Evolutionary conservation across 2,113 vertebrate species (phyloP), one percentile per base, ranked within the genome.

Genomic region (Tachuris rubrigastra): DNA sequence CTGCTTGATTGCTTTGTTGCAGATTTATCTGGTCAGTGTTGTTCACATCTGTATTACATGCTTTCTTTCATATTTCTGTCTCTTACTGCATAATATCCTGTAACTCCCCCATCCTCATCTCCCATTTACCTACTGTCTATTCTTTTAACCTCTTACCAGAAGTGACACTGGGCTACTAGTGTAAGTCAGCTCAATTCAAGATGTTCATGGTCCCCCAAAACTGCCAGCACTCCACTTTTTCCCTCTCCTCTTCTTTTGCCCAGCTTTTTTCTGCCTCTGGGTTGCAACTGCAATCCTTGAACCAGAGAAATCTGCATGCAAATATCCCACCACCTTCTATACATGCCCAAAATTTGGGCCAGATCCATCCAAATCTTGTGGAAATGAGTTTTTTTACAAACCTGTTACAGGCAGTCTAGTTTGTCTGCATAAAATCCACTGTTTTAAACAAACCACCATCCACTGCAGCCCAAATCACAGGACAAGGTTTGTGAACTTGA

Each of bases 301-400:
- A 65, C 31, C n/a, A 89, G 13, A 77, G 25, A 14, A 66, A 90
- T 52, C 28, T 41, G 21, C 3, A 4, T 5, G 1, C 25, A 75
- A 59, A 55, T 33, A 76, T 33, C 33, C 74, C 62, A 56, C 17
- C 63, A 76, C 24, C 12, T 88, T 88, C 58, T 68, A 63, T 22
- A 75, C 6, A 18, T 2, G 28, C 25, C 68, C 63, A 79, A 68
- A 84, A 58, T 35, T 13, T 69, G 37, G 25, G 27, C 19, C 53
- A 88, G 41, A 59, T 67, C 33, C 46, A 72, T 12, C 33, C 50
- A 83, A 65, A 80, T 66, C 74, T 79, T 50, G 44, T 85, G 58
- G 62, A 82, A 87, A 82, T 13, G 72, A 93, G 35, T 5, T 78
- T 37, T 89, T 91, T 75, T 75, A 94, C 85, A 94, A 91, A 95